Percentiles rank a stretch among this genome's conserved stretches.
Conservation (phyloP, 2,113 vertebrate genomes). For the Cervus canadensis region DNA sequence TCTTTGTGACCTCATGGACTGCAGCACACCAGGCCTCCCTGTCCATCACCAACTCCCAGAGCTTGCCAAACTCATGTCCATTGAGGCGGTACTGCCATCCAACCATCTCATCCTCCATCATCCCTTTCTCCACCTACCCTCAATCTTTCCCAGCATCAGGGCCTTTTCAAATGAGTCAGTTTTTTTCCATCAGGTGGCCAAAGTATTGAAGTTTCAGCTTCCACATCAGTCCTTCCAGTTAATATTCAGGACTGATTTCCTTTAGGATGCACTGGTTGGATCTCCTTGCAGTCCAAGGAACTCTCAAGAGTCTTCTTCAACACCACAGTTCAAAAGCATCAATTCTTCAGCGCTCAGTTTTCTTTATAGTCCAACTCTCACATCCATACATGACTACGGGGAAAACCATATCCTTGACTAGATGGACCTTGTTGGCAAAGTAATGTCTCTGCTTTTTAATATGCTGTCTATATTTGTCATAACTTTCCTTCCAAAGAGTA, state of each 20-base stretch:
- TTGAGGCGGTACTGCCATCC: too few species aligned
- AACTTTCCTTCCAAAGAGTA: neutral
- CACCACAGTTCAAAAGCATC: neutral
- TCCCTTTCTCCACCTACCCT: too few species aligned
- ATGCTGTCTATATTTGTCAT: neutral
- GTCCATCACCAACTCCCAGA: too few species aligned
- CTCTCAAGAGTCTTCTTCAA: neutral
- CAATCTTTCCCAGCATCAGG: too few species aligned
- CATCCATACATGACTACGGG: neutral
- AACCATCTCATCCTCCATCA: too few species aligned
- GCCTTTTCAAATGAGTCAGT: too few species aligned
- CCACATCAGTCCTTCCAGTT: neutral
- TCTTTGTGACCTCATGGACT: too few species aligned
- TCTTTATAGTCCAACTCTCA: neutral
- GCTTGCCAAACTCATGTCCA: too few species aligned
- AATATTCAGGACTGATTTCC: neutral
- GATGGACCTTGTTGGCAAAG: neutral
- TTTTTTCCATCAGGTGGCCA: neutral
- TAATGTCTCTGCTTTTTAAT: neutral
- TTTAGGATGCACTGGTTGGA: neutral
- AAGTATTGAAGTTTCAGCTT: neutral
- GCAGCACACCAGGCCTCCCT: too few species aligned
- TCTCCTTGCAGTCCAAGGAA: neutral
- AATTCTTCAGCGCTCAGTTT: accelerated
- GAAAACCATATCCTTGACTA: neutral